Evolutionary conservation across 2,797 vertebrate genomes (phyloP).

Genomic region (Labeo calbasu): DNA sequence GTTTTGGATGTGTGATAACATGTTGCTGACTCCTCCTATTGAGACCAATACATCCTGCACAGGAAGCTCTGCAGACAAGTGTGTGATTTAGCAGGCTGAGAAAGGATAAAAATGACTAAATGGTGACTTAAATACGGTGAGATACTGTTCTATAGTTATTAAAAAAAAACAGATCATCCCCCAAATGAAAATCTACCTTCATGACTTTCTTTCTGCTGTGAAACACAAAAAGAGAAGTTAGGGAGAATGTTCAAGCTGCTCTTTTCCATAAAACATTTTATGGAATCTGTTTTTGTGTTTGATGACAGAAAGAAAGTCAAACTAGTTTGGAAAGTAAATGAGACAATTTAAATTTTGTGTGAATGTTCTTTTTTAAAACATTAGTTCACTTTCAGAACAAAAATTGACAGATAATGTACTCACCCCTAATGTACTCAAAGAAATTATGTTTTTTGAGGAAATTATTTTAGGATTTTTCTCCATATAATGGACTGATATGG

Average conservation of each 20-base stretch:
- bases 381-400: too few relatives aligned
- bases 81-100: constrained; percentile 12
- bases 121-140: neutral
- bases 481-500: too few relatives aligned
- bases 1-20: constrained; percentile 49
- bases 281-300: neutral
- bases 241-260: neutral
- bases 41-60: neutral
- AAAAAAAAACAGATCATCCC: neutral
- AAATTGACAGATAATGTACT: too few relatives aligned
- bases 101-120: constrained; percentile 11
- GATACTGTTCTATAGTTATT: neutral
- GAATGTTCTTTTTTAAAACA: neutral
- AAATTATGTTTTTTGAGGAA: too few relatives aligned
- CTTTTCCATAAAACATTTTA: neutral
- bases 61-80: constrained; percentile 24
- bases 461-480: too few relatives aligned
- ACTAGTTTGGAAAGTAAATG: neutral
- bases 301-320: neutral
- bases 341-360: neutral
- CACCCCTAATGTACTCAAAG: too few relatives aligned
- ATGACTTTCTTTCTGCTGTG: neutral
- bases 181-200: neutral
- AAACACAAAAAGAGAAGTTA: neutral
- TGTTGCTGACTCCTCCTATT: constrained; percentile 28